Evolutionary conservation across 2,888 invertebrate species (phyloP), one percentile per base, ranked within the genome.

Genomic region (Melieria omissa): DNA sequence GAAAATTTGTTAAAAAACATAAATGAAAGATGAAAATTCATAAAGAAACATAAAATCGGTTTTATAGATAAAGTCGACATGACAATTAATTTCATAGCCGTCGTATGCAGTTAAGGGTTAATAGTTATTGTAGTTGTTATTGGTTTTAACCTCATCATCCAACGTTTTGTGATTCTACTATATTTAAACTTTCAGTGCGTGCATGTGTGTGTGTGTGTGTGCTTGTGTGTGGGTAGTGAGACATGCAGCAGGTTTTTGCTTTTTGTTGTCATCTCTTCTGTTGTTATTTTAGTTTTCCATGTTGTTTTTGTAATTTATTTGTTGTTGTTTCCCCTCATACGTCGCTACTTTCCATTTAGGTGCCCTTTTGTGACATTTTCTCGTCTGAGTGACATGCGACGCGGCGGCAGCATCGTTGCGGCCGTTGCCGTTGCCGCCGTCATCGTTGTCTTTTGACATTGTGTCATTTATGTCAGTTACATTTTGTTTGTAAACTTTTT

Each of bases 391-490:
- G 49, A 49, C 10, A 49, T 49, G 49, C 49, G 49, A 29, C 29
- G 29, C 29, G 29, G 29, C 29, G 29, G 29, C 29, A 29, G 29
- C 29, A 29, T 29, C 9, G 49, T 52, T 52, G 14, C 14, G 4
- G 52, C 10, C 14, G 52, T 52, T 52, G 52, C 14, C 14, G 52
- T 12, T 52, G 52, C 12, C 47, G 49, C 7, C 49, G 8, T 62
- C 62, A 14, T 46, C 16, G 8, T 62, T 16, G 47, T 9, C 29
- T 5, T 65, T 68, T 68, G 68, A 65, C 68, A 57, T 68, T 71
- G 65, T 62, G 73, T 65, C 47, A 71, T 61, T 71, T 71, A 65
- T 71, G 65, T 71, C 71, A 73, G 68, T 65, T 65, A 58, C 64
- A 67, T 67, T 70, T 64, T 42, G 54, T 42, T 57, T 54, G 42